Conservation (phyloP, 2,888 invertebrate species). For the Chesias legatella region DNA sequence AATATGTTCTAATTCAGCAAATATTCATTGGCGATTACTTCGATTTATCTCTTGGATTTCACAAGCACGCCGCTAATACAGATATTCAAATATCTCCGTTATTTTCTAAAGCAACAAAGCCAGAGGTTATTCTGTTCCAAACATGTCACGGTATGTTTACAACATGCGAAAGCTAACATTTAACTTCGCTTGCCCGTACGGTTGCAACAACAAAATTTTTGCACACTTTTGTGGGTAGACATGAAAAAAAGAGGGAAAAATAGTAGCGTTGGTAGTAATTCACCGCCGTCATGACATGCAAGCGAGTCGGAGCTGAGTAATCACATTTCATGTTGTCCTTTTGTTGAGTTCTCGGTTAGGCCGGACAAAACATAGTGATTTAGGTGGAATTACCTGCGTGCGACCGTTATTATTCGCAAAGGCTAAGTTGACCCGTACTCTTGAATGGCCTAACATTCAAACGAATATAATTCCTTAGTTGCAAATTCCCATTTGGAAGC, state of each 20-base stretch:
- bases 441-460: not conserved
- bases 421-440: slow-evolving; percentile 1
- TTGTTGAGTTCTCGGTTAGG: slow-evolving; percentile 53
- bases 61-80: slow-evolving; percentile 1
- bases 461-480: not conserved
- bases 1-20: too few relatives aligned
- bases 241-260: slow-evolving; percentile 42
- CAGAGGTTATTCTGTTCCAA: slow-evolving; percentile 40
- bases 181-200: slow-evolving; percentile 48
- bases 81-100: slow-evolving; percentile 4
- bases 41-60: slow-evolving; percentile 1
- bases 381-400: slow-evolving; percentile 45
- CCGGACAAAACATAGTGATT: slow-evolving; percentile 58
- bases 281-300: slow-evolving; percentile 65
- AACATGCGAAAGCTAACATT: slow-evolving; percentile 55
- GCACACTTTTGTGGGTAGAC: slow-evolving; percentile 52
- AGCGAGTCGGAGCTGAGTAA: slow-evolving; percentile 63
- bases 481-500: too few relatives aligned
- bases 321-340: slow-evolving; percentile 71
- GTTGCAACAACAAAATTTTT: slow-evolving; percentile 57
- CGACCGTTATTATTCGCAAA: slow-evolving; percentile 13
- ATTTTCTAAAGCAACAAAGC: slow-evolving; percentile 20
- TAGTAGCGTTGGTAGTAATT: slow-evolving; percentile 48
- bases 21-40: not conserved
- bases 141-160: slow-evolving; percentile 57